Percentiles rank a stretch among this genome's conserved stretches.
phyloP scores from a whole-genome alignment of 2,888 invertebrate genomes.

The Rhaphigaster nebulosa region DNA sequence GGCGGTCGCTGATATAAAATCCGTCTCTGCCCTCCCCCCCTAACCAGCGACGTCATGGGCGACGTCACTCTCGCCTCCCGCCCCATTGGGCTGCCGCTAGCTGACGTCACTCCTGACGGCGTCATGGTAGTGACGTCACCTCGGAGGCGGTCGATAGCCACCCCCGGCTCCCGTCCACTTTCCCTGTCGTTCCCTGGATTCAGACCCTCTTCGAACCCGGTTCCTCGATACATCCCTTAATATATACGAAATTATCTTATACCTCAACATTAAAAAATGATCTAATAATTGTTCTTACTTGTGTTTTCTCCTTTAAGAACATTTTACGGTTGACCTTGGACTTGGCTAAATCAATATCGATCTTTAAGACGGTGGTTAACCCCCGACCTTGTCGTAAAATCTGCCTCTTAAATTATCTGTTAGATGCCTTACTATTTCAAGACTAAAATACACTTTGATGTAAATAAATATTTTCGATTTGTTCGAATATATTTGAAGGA shows the following conservation, averaged over 20 bases:
- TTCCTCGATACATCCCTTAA: constrained; percentile 45
- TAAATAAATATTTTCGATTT: neutral
- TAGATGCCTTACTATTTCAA: neutral
- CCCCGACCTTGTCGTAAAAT: neutral
- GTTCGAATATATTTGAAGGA: too few species aligned
- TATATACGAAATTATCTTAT: neutral
- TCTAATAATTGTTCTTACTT: neutral
- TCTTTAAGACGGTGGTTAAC: constrained; percentile 3
- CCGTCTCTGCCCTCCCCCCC: constrained; percentile 61
- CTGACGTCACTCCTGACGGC: constrained; percentile 60
- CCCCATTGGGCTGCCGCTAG: constrained; percentile 56
- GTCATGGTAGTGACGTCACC: constrained; percentile 56
- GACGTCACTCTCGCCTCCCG: constrained; percentile 56
- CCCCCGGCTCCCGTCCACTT: constrained; percentile 56
- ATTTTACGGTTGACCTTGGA: neutral
- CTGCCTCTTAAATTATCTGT: neutral
- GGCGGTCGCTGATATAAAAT: constrained; percentile 64
- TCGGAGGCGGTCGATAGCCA: constrained; percentile 56
- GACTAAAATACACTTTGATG: neutral
- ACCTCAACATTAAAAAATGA: neutral
- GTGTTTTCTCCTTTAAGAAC: neutral
- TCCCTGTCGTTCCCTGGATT: constrained; percentile 48
- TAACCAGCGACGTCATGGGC: constrained; percentile 53
- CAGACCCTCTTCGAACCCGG: neutral
- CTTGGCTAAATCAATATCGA: constrained; percentile 29